Base-by-base conservation (phyloP, 2,113 vertebrate species). In the Rostratula benghalensis region DNA sequence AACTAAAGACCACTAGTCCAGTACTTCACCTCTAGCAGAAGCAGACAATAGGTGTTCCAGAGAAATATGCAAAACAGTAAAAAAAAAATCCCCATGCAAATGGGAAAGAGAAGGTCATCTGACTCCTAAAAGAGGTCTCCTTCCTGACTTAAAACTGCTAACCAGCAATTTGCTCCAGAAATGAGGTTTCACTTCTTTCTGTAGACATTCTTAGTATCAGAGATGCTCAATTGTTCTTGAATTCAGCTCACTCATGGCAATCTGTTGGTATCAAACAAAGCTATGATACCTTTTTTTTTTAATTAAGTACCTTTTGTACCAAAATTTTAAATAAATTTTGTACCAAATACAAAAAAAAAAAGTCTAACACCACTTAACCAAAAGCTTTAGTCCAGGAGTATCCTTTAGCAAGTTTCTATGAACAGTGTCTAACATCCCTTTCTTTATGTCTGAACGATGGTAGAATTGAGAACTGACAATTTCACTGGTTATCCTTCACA, bases 341-440 rank as follows among this genome's bases (percentile, higher is more conserved):
- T 28, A 87, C 13, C 14, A 28, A 85, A 88, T 4, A 48, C 0
- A 0, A 67, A 67, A 87, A 0, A 67, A 67, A 87, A 45, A 45
- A 2, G 1, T 50, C 50, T 9, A 67, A 45, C 7, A 25, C 5
- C 20, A n/a, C 10, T 83, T 76, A 85, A 85, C 12, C 17, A 16
- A 76, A 9, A 86, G 22, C 63, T 64, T 64, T 15, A 61, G 12
- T 63, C 16, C 51, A 86, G 5, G 1, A 65, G 6, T 33, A 65
- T 19, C 23, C 43, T 87, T 78, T 18, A 28, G 18, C 23, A 91
- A 74, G 21, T 39, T 80, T 57, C 35, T 33, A 70, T 4, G 13
- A 81, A 61, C 18, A 37, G 0, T 73, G 57, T 11, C 33, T 70
- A 45, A 84, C 93, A 59, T 53, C 30, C 6, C 87, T 13, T 82